Evolutionary conservation across 2,113 vertebrate species (phyloP), one percentile per base, ranked within the genome.

Genomic region (Peromyscus polionotus): DNA sequence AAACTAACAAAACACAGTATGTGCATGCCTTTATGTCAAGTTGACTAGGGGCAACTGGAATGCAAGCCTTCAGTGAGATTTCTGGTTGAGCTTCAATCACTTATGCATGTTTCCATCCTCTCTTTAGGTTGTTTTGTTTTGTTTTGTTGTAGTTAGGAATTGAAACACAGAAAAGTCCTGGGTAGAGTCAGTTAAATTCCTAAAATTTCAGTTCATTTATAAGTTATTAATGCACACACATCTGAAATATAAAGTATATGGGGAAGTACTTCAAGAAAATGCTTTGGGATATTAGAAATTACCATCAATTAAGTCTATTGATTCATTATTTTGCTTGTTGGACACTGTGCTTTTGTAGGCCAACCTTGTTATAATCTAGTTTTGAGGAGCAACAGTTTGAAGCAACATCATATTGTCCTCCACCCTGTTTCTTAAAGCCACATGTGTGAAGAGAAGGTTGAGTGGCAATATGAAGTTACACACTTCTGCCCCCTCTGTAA

Each of bases 51-150:
- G 22, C 48, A 77, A 85, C 16, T 80, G 57, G 36, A 86, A 89
- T 87, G 93, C 36, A 96, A 33, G 83, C 24, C 77, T 97, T 95
- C 91, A 94, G 73, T 97, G 89, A 94, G 85, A 77, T 61, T 89
- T 68, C 81, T 77, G 48, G 61, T 88, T 95, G 91, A 89, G 42
- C 77, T 36, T 45, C 72, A 76, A 95, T 45, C 51, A 81, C 72
- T 93, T 91, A 63, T 95, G 8, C 26, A 76, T 67, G 70, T 88
- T 76, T 95, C 51, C 33, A 54, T 72, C n/a, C 65, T 87, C 79
- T 59, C 24, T 65, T 90, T 87, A 45, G 11, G 48, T 70, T 88
- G 45, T 92, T 95, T 94, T 72, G 26, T 28, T 85, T 83, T 63
- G 13, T 22, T 51, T 67, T 67, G 79, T 92, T 79, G 7, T 61